phyloP scores from a whole-genome alignment of 2,797 vertebrate species.

The Argyrosomus regius region DNA sequence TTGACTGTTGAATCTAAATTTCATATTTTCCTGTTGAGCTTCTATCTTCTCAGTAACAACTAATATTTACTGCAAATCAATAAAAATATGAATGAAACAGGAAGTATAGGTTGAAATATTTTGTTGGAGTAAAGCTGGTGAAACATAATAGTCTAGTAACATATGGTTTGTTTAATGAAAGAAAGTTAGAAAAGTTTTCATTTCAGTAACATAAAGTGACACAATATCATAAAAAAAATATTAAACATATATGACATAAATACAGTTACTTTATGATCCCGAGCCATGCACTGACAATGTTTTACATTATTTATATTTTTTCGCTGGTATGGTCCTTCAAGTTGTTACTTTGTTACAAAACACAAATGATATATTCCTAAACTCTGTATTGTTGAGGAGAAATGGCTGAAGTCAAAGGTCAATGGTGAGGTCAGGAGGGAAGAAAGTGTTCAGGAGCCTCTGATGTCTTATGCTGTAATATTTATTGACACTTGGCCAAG shows the following conservation, averaged over 20 bases:
- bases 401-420: too few relatives aligned
- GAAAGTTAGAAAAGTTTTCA: not conserved
- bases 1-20: not conserved
- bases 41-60: not conserved
- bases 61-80: not conserved
- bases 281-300: too few relatives aligned
- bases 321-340: not conserved
- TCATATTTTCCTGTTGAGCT: too few relatives aligned
- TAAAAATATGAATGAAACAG: not conserved
- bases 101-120: not conserved
- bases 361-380: not conserved
- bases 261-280: not conserved
- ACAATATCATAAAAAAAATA: too few relatives aligned
- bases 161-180: not conserved
- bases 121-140: not conserved
- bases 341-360: not conserved
- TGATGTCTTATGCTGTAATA: too few relatives aligned
- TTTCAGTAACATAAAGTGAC: too few relatives aligned
- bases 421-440: too few relatives aligned
- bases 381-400: not conserved
- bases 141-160: not conserved
- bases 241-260: not conserved
- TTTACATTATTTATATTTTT: too few relatives aligned
- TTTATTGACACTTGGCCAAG: too few relatives aligned
- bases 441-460: too few relatives aligned